Evolutionary conservation across 1,140 invertebrate genomes (phyloP).

Genomic region (Psilanteris sp.): DNA sequence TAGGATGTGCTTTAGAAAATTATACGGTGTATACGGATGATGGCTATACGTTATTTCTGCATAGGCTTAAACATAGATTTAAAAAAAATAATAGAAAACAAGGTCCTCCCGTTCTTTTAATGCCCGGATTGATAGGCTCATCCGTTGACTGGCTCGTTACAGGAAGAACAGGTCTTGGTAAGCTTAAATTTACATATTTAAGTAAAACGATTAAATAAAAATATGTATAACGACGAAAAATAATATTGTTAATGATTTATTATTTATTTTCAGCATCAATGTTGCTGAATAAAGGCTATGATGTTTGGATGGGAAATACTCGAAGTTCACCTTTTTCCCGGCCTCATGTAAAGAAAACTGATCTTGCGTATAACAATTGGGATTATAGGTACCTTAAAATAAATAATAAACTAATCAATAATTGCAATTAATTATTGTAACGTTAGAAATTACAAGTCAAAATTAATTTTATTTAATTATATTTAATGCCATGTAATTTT

Average conservation of each 20-base stretch:
- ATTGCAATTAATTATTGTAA: too few species aligned
- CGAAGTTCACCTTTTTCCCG: conserved; percentile 84
- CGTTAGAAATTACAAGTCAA: too few species aligned
- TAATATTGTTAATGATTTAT: too few species aligned
- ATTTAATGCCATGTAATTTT: neutral
- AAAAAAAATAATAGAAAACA: conserved; percentile 48
- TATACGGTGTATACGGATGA: conserved; percentile 32
- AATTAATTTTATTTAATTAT: conserved; percentile 3
- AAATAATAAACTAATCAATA: conserved; percentile 1
- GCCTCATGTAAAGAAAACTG: conserved; percentile 66
- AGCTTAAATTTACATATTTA: too few species aligned
- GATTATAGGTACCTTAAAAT: conserved; percentile 81
- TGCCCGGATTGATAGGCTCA: conserved; percentile 84
- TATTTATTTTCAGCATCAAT: conserved; percentile 80
- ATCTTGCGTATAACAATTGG: conserved; percentile 84
- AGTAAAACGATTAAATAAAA: too few species aligned
- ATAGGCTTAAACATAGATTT: conserved; percentile 1
- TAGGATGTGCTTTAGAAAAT: conserved; percentile 3
- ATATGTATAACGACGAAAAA: too few species aligned
- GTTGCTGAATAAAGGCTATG: conserved; percentile 85
- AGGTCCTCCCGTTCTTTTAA: conserved; percentile 82
- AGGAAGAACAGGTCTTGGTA: conserved; percentile 46
- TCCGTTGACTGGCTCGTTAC: conserved; percentile 83
- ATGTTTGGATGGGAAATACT: conserved; percentile 88
- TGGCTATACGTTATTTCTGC: neutral